Evolutionary conservation across 2,113 vertebrate species (phyloP), one percentile per base, ranked within the genome.

Genomic region (Boleophthalmus pectinirostris): DNA sequence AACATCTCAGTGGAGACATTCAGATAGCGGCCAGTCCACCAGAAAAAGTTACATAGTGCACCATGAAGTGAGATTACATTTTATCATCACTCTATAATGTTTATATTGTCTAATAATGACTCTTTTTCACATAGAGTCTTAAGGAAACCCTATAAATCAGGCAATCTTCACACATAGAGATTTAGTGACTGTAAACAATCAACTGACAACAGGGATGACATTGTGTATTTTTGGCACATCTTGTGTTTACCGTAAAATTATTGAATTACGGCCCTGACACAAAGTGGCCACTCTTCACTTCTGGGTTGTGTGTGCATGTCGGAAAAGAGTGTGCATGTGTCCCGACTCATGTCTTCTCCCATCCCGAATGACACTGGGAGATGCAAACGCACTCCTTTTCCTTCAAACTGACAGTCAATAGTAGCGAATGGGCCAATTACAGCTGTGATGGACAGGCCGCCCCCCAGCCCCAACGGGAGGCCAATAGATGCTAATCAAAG

Each of bases 171-270:
- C 65, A 81, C 68, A 68, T 12, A 72, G 78, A 83, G 72, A 73
- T 82, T 84, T 80, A 85, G 75, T 57, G 51, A 51, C 80, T 33
- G 25, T 77, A 82, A 75, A 68, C 76, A 73, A 73, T 78, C 53
- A 54, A 77, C 69, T 65, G 68, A 82, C 78, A 77, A 60, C 56
- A 76, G 72, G 74, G 65, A 69, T 75, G 45, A 53, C 65, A 73
- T 75, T 79, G 67, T 78, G 69, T 81, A 84, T 85, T 87, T 82
- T 63, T 74, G 77, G 78, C 5, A 77, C 56, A 69, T 72, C 66
- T 68, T 63, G 77, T 77, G 64, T 66, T 46, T 46, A 46, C 38
- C 25, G 65, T 66, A 47, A 66, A 66, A 24, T 66, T 45, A 66
- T 78, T 87, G 56, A 71, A 82, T 71, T 77, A 25, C 25, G 66